phyloP scores from a whole-genome alignment of 1,140 invertebrate genomes.

The Caerostris extrusa region DNA sequence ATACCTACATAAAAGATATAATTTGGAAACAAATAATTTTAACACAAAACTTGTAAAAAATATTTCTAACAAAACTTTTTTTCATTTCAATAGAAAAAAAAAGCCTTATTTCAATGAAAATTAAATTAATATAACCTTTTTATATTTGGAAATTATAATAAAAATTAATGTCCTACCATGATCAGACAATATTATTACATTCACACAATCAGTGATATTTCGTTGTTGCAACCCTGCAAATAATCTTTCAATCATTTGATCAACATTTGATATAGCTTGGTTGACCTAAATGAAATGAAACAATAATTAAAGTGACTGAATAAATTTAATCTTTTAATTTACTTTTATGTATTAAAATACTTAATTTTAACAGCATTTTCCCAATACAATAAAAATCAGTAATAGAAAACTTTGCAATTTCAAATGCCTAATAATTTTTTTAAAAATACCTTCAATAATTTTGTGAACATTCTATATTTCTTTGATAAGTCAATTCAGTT shows the following conservation, averaged over 20 bases:
- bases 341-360: too few relatives aligned
- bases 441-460: too few relatives aligned
- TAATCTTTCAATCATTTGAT: conserved; percentile 75
- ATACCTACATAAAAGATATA: conserved; percentile 58
- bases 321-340: too few relatives aligned
- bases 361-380: too few relatives aligned
- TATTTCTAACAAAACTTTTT: neutral
- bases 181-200: conserved; percentile 82
- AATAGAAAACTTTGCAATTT: too few relatives aligned
- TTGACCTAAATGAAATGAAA: conserved; percentile 78
- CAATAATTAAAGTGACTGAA: too few relatives aligned
- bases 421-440: too few relatives aligned
- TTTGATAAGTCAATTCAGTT: too few relatives aligned
- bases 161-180: conserved; percentile 80
- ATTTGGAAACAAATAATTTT: neutral
- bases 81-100: neutral
- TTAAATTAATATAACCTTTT: neutral
- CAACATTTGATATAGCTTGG: conserved; percentile 79
- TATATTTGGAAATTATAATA: neutral
- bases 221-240: conserved; percentile 71
- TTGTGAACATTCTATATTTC: too few relatives aligned
- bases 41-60: neutral
- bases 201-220: conserved; percentile 79
- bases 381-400: too few relatives aligned
- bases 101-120: neutral